phyloP scores from a whole-genome alignment of 2,113 vertebrate genomes.

The Axis porcinus region DNA sequence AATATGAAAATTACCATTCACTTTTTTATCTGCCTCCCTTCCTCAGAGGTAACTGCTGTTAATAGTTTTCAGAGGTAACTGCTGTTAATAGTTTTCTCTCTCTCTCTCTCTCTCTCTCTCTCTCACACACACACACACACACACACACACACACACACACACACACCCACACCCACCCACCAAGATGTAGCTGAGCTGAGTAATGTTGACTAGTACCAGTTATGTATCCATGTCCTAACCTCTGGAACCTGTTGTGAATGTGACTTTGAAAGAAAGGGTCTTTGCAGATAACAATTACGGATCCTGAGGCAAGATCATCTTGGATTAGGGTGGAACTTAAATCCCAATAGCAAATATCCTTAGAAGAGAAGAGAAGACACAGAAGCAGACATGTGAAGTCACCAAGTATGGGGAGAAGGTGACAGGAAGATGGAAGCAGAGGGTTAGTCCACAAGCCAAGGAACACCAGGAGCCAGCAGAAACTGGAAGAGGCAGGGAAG shows the following conservation, averaged over 20 bases:
- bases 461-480: background rate
- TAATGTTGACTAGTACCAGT: background rate
- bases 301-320: background rate
- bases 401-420: background rate
- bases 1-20: background rate
- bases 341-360: background rate
- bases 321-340: background rate
- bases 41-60: background rate
- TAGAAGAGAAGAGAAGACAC: background rate
- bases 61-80: background rate
- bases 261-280: background rate
- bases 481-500: background rate
- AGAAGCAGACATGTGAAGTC: background rate
- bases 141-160: too few species aligned
- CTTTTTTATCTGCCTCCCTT: background rate
- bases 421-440: background rate
- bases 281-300: background rate
- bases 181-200: background rate
- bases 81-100: too few species aligned
- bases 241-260: background rate
- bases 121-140: too few species aligned
- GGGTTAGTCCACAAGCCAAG: background rate
- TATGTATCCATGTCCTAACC: background rate
- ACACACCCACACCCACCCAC: too few species aligned
- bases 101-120: too few species aligned